Percentiles rank a stretch among this genome's conserved stretches.
Conservation (phyloP, 2,888 invertebrate genomes). For the Melieria picta region DNA sequence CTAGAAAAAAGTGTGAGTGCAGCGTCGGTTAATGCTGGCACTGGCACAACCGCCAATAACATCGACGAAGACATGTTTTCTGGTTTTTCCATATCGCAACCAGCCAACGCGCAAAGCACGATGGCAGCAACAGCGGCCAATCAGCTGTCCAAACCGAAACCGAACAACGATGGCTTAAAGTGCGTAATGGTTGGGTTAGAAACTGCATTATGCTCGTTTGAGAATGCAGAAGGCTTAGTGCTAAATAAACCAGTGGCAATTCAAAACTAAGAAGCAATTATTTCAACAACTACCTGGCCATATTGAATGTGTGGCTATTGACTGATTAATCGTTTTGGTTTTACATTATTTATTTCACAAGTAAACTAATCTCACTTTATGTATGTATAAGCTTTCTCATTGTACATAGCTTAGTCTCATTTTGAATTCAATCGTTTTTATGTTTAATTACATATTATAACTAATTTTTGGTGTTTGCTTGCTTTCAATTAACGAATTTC, state of each 20-base stretch:
- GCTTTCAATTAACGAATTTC: neutral
- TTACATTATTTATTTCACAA: too few species aligned
- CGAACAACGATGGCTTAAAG: slow-evolving; percentile 41
- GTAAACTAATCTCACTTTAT: too few species aligned
- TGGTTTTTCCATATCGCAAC: slow-evolving; percentile 53
- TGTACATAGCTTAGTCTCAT: too few species aligned
- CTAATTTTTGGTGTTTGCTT: slow-evolving; percentile 18
- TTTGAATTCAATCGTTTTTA: slow-evolving; percentile 12
- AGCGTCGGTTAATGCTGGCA: neutral
- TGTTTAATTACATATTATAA: slow-evolving; percentile 36
- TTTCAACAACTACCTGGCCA: too few species aligned
- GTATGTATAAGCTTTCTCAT: too few species aligned
- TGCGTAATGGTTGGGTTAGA: slow-evolving; percentile 3
- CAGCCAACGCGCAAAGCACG: slow-evolving; percentile 30
- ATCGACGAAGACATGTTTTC: slow-evolving; percentile 60
- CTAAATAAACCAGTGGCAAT: too few species aligned
- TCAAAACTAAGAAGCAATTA: too few species aligned
- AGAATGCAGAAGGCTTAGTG: too few species aligned
- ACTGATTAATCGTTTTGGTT: too few species aligned
- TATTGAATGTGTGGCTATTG: too few species aligned
- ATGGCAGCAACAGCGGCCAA: slow-evolving; percentile 15
- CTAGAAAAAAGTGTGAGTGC: slow-evolving; percentile 44
- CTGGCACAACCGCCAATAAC: slow-evolving; percentile 39
- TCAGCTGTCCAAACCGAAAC: slow-evolving; percentile 15
- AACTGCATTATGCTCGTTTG: too few species aligned